Conservation (phyloP, 2,113 vertebrate species). For the Planiliza haematocheilus region DNA sequence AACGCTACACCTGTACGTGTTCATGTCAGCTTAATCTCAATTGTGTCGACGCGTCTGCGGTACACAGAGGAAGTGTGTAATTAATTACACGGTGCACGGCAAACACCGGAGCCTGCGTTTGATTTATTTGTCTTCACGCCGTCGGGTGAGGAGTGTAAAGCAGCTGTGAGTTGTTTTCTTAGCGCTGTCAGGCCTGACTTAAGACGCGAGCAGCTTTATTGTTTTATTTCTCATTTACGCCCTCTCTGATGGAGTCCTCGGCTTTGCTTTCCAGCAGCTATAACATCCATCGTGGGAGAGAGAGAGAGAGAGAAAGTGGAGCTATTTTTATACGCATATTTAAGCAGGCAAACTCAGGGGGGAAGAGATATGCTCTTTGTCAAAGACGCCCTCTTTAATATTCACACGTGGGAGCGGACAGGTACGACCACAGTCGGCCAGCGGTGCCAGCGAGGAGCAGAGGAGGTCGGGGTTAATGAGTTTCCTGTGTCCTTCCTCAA, state of each 20-base stretch:
- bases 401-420: neutral
- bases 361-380: neutral
- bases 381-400: neutral
- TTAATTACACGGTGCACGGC: slow-evolving; percentile 10
- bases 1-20: neutral
- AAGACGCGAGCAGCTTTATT: slow-evolving; percentile 15
- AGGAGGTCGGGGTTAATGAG: slow-evolving; percentile 37
- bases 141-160: neutral
- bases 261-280: slow-evolving; percentile 3
- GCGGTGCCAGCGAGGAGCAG: neutral
- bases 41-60: neutral
- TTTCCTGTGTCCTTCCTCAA: slow-evolving; percentile 11
- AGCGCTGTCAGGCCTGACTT: slow-evolving; percentile 25
- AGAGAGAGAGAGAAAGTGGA: too few relatives aligned
- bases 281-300: neutral
- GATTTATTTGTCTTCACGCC: slow-evolving; percentile 30
- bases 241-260: neutral
- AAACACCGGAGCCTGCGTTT: slow-evolving; percentile 17
- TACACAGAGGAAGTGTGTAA: slow-evolving; percentile 12
- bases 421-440: neutral
- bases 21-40: neutral
- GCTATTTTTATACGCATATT: neutral
- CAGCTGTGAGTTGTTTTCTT: slow-evolving; percentile 3
- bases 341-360: neutral
- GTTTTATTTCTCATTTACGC: slow-evolving; percentile 1